Conservation (phyloP, 2,797 vertebrate species). For the Helarctos malayanus region DNA sequence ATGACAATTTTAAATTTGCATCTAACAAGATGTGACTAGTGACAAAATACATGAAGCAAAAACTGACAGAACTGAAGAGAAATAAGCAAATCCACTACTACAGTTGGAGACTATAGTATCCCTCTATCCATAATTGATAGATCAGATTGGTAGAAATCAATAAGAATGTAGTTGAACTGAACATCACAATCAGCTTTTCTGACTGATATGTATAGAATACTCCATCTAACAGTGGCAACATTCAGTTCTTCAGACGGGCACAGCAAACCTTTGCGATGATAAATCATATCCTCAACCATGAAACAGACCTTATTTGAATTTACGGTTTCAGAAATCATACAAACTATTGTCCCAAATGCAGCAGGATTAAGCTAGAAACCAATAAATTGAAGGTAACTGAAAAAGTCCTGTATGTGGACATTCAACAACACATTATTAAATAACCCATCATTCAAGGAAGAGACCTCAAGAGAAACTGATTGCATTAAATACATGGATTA, state of each 20-base stretch:
- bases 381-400: not conserved
- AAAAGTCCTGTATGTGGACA: not conserved
- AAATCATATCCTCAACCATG: not conserved
- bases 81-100: not conserved
- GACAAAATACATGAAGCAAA: not conserved
- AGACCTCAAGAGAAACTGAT: not conserved
- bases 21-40: not conserved
- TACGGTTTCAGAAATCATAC: not conserved
- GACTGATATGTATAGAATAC: not conserved
- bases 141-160: not conserved
- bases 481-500: not conserved
- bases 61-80: not conserved
- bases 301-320: not conserved
- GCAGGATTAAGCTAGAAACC: not conserved
- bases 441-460: not conserved
- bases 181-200: not conserved
- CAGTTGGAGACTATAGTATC: not conserved
- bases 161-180: not conserved
- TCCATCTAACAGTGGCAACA: not conserved
- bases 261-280: not conserved
- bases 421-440: not conserved
- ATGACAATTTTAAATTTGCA: not conserved
- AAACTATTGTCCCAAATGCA: not conserved
- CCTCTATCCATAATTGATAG: not conserved
- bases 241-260: not conserved